These are phyloP conservation scores for Epinephelus malabaricus DNA, from an alignment of 2,797 vertebrate genomes.

Conservation along the genomic window DNA sequence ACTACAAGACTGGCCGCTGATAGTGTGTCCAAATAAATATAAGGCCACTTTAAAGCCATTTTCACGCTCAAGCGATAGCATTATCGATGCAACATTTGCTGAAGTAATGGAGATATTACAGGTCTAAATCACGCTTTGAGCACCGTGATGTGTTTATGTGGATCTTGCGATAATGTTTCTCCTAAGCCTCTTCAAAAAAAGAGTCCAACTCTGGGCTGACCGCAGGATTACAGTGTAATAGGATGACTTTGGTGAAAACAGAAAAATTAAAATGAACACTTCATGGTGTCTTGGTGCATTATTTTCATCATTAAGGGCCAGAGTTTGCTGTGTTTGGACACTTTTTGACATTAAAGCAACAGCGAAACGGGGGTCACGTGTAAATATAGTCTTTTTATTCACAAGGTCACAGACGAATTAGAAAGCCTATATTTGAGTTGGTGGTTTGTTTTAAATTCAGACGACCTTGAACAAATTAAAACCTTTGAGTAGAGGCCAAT, in stretches of 20 bases:
- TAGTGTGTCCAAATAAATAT: slow-evolving; percentile 50
- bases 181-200: slow-evolving; percentile 27
- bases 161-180: slow-evolving; percentile 39
- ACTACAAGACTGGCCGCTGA: slow-evolving; percentile 16
- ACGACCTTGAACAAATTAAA: slow-evolving; percentile 23
- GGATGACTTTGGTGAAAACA: neutral
- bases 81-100: slow-evolving; percentile 60
- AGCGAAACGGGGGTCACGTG: neutral
- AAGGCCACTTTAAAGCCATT: slow-evolving; percentile 46
- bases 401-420: neutral
- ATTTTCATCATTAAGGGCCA: neutral
- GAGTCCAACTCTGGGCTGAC: slow-evolving; percentile 8
- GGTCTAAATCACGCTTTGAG: slow-evolving; percentile 18
- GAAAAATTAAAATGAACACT: neutral
- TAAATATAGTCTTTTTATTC: neutral
- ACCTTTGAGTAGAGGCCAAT: neutral
- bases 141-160: slow-evolving; percentile 24
- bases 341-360: neutral
- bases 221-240: slow-evolving; percentile 9
- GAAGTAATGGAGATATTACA: slow-evolving; percentile 48
- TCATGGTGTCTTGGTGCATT: neutral
- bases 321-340: neutral
- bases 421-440: slow-evolving; percentile 13
- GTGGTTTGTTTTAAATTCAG: slow-evolving; percentile 13
- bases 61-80: slow-evolving; percentile 35